phyloP scores from a whole-genome alignment of 2,113 vertebrate species.

The Hyaena hyaena region DNA sequence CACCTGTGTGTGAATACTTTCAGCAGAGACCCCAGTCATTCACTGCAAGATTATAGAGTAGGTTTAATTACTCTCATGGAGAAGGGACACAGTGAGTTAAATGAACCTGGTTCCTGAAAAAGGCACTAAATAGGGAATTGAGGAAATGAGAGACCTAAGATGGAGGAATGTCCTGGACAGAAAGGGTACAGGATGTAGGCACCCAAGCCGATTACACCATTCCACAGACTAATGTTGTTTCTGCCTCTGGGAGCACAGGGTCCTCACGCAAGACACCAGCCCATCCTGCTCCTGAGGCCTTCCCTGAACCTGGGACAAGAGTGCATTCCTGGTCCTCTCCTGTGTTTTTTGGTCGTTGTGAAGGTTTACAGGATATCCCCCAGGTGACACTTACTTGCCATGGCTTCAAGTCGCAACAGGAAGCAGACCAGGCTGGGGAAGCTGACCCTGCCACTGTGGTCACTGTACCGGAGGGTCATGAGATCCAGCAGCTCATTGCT shows the following conservation, averaged over 20 bases:
- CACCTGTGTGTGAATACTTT: neutral
- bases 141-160: neutral
- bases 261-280: neutral
- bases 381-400: conserved; percentile 82
- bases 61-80: neutral
- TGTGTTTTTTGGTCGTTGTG: too few relatives aligned
- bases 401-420: conserved; percentile 85
- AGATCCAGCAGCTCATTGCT: conserved; percentile 69
- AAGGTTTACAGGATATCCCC: rapidly evolving
- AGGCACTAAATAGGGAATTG: neutral
- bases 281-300: neutral
- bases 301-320: neutral
- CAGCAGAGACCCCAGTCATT: neutral
- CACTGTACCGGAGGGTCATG: conserved; percentile 78
- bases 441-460: conserved; percentile 55
- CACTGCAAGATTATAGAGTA: neutral
- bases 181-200: neutral
- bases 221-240: rapidly evolving
- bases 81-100: neutral
- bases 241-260: neutral
- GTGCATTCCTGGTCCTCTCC: neutral
- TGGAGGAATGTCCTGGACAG: neutral
- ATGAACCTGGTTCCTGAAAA: neutral
- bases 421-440: conserved; percentile 84
- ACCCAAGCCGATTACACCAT: too few relatives aligned